Evolutionary conservation across 2,888 invertebrate species (phyloP).

Genomic region (Neoitamus cyanurus): DNA sequence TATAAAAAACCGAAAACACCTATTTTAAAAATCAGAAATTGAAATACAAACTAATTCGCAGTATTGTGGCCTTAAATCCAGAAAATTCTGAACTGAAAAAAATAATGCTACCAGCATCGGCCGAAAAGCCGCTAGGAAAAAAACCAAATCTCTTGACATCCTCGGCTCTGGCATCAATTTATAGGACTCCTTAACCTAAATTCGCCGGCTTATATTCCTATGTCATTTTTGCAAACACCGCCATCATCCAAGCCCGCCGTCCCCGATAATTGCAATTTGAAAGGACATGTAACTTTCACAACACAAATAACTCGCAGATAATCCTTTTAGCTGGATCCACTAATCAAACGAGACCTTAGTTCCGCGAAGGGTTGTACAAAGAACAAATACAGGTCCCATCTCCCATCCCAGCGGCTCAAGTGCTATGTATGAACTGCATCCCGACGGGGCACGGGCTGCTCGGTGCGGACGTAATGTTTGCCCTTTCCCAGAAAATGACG

Average conservation of each 20-base stretch:
- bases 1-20: too few species aligned
- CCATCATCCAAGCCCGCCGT: not conserved
- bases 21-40: too few species aligned
- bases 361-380: not conserved
- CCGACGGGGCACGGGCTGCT: not conserved
- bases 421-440: not conserved
- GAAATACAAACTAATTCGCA: too few species aligned
- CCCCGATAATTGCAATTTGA: not conserved
- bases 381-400: slow-evolving; percentile 4
- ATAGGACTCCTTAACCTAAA: not conserved
- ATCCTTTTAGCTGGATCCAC: slow-evolving; percentile 31
- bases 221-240: not conserved
- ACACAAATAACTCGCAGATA: slow-evolving; percentile 15
- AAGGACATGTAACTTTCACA: slow-evolving; percentile 11
- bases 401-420: not conserved
- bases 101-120: not conserved
- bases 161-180: not conserved
- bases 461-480: not conserved
- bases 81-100: not conserved
- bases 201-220: not conserved
- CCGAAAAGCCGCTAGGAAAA: not conserved
- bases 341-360: not conserved
- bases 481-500: slow-evolving; percentile 9
- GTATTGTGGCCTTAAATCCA: not conserved
- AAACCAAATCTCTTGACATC: not conserved